Evolutionary conservation across 2,113 vertebrate species (phyloP).

Genomic region (Labeo catla): DNA sequence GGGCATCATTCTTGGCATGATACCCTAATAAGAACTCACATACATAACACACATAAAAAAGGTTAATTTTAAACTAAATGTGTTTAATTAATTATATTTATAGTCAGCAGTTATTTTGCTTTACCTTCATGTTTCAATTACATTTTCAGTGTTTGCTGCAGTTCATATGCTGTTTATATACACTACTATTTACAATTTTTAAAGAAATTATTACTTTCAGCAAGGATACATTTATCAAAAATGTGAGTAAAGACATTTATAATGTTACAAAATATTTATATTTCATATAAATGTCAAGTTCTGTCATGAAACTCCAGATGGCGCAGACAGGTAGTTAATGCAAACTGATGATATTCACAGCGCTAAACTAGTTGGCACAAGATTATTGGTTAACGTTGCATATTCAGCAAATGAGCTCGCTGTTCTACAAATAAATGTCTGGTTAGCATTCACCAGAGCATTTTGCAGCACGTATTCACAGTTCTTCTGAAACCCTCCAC

Average conservation of each 20-base stretch:
- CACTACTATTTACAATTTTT: not conserved
- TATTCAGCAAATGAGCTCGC: too few species aligned
- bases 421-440: too few species aligned
- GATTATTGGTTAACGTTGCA: too few species aligned
- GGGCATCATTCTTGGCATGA: not conserved
- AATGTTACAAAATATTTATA: not conserved
- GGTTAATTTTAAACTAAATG: not conserved
- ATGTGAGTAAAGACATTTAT: not conserved
- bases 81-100: not conserved
- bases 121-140: not conserved
- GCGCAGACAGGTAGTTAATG: too few species aligned
- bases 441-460: too few species aligned
- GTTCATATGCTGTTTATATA: too few species aligned
- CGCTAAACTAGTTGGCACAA: too few species aligned
- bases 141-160: too few species aligned
- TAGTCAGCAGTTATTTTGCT: not conserved
- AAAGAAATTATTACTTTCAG: not conserved
- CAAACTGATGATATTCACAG: too few species aligned
- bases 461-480: too few species aligned
- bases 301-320: too few species aligned
- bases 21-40: not conserved
- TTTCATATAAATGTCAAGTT: not conserved
- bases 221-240: not conserved
- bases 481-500: too few species aligned
- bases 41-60: not conserved